A percentile compares a stretch with the other conserved stretches of the same genome.
phyloP scores from a whole-genome alignment of 2,797 vertebrate species.

The Benthosema pterotum region DNA sequence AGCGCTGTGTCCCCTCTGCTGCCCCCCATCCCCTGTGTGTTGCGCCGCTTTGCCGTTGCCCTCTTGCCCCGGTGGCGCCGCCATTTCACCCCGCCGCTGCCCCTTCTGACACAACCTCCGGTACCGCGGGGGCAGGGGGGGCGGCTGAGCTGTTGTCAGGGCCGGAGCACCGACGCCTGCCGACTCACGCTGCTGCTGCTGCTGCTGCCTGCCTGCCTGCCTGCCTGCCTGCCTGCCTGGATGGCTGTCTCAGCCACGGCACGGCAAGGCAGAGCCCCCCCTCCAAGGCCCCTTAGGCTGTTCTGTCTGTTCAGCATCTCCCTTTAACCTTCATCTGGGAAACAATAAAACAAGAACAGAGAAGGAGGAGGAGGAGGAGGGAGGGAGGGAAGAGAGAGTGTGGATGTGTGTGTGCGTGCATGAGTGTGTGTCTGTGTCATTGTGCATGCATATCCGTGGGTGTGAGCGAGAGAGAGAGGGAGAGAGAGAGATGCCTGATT shows the following conservation, averaged over 20 bases:
- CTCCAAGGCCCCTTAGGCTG: constrained; percentile 62
- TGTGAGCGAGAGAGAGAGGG: constrained; percentile 22
- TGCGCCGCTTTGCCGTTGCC: constrained; percentile 52
- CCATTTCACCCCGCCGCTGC: constrained; percentile 60
- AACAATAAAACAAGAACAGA: constrained; percentile 82
- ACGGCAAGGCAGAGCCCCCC: constrained; percentile 36
- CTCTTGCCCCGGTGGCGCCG: constrained; percentile 61
- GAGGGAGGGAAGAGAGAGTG: constrained; percentile 1
- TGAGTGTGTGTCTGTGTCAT: constrained; percentile 34
- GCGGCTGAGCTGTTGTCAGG: constrained; percentile 13
- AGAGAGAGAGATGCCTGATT: background rate
- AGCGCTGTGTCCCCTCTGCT: constrained; percentile 70
- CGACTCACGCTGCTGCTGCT: background rate
- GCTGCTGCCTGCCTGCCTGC: constrained; percentile 28
- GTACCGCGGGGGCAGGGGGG: constrained; percentile 51
- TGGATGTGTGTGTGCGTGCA: constrained; percentile 42
- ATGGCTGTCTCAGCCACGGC: too few relatives aligned
- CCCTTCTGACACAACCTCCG: constrained; percentile 63
- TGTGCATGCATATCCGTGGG: constrained; percentile 16
- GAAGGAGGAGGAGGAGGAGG: constrained; percentile 53
- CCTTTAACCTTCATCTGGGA: constrained; percentile 85
- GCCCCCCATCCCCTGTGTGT: constrained; percentile 59
- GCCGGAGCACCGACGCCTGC: too few relatives aligned
- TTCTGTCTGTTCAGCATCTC: constrained; percentile 84
- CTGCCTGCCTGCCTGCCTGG: constrained; percentile 41